These are phyloP conservation scores for Thomomys bottae DNA, from an alignment of 2,113 vertebrate species.

Conservation along the genomic window DNA sequence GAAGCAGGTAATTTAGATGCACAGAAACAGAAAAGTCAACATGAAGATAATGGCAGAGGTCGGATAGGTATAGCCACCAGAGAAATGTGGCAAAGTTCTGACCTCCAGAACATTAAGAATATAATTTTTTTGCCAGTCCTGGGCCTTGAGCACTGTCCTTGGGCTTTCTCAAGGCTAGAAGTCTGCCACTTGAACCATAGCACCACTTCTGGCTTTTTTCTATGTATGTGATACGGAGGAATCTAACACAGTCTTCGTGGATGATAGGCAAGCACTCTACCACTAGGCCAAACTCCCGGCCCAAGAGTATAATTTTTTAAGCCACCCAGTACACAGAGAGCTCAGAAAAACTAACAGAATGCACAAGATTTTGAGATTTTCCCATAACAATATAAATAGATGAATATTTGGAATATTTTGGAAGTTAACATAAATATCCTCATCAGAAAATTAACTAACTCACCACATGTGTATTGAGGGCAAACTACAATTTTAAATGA, in stretches of 20 bases:
- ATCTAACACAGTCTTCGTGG: no score
- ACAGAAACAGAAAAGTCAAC: background rate
- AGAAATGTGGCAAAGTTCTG: background rate
- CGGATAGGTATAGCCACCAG: background rate
- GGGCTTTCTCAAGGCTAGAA: no score
- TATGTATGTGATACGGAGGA: no score
- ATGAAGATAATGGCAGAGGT: rapidly evolving
- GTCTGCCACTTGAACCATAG: no score
- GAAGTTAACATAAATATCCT: background rate
- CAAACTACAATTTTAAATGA: background rate
- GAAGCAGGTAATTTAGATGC: background rate
- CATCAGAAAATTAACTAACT: constrained; percentile 16
- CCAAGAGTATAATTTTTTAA: no score
- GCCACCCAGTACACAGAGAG: background rate
- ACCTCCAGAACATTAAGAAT: background rate
- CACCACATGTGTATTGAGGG: background rate
- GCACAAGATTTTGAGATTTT: background rate
- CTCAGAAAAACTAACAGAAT: background rate
- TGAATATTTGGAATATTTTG: background rate
- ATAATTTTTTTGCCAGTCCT: no score
- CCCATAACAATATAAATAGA: background rate
- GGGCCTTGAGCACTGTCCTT: no score
- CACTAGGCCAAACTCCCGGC: no score
- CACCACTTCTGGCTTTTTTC: no score
- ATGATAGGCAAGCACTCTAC: no score